Conservation (phyloP, 2,888 invertebrate genomes). For the Chymomyza procnemis region DNA sequence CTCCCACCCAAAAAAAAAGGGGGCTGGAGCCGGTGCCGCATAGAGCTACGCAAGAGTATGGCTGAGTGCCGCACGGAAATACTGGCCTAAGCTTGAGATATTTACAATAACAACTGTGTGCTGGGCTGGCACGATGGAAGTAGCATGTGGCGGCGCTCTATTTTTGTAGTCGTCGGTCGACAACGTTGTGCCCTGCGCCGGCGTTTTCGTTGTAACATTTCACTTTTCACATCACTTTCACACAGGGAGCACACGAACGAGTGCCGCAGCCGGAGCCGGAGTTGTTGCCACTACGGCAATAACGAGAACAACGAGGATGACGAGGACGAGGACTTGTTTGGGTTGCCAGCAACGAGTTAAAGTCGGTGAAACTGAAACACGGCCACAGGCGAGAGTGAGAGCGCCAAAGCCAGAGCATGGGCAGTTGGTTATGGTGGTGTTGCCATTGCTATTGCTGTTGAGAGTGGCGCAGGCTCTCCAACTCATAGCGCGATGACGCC, state of each 20-base stretch:
- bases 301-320: constrained; percentile 24
- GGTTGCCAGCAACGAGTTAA: constrained; percentile 64
- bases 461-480: constrained; percentile 41
- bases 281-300: not conserved
- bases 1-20: no score
- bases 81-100: constrained; percentile 43
- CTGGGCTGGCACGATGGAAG: constrained; percentile 21
- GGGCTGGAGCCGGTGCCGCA: constrained; percentile 22
- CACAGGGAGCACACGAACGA: constrained; percentile 46
- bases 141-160: constrained; percentile 39
- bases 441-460: not conserved
- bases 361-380: constrained; percentile 70
- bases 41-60: not conserved
- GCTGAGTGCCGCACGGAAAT: constrained; percentile 46
- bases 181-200: constrained; percentile 49
- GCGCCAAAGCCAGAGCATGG: constrained; percentile 21
- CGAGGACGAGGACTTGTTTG: constrained; percentile 27
- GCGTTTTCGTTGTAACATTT: constrained; percentile 62
- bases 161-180: constrained; percentile 21
- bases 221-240: constrained; percentile 77
- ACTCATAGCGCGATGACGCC: constrained; percentile 38
- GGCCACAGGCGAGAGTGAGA: constrained; percentile 67
- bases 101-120: constrained; percentile 15
- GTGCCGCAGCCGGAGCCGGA: not conserved
- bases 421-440: not conserved